Conservation (phyloP, 2,113 vertebrate species). For the Myotis yumanensis region DNA sequence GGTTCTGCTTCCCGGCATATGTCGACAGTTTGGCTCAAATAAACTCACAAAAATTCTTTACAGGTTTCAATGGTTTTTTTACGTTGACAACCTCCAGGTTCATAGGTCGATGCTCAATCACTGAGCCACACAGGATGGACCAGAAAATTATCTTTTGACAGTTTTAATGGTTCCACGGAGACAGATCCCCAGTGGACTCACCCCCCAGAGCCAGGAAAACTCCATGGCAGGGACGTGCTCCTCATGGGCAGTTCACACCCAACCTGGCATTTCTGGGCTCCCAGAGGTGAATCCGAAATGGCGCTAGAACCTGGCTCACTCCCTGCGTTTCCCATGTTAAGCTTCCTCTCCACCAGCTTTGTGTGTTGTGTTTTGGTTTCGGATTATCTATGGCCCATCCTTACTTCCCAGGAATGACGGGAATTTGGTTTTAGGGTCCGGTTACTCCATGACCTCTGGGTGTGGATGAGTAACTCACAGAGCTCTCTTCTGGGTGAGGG, state of each 20-base stretch:
- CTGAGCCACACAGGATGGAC: no score
- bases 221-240: no score
- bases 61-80: no score
- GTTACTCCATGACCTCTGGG: neutral
- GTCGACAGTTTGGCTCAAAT: no score
- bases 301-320: neutral
- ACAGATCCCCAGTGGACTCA: neutral
- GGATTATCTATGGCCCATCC: neutral
- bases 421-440: neutral
- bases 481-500: neutral
- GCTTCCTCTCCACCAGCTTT: no score
- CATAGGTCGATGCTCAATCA: no score
- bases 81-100: no score
- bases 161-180: neutral
- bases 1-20: no score
- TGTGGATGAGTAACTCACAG: neutral
- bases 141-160: neutral
- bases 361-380: no score
- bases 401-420: neutral
- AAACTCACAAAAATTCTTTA: no score
- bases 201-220: neutral
- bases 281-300: neutral
- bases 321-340: neutral
- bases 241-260: neutral
- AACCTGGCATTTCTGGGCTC: neutral